Evolutionary conservation across 2,888 invertebrate genomes (phyloP).

Genomic region (Calameuta idolon): DNA sequence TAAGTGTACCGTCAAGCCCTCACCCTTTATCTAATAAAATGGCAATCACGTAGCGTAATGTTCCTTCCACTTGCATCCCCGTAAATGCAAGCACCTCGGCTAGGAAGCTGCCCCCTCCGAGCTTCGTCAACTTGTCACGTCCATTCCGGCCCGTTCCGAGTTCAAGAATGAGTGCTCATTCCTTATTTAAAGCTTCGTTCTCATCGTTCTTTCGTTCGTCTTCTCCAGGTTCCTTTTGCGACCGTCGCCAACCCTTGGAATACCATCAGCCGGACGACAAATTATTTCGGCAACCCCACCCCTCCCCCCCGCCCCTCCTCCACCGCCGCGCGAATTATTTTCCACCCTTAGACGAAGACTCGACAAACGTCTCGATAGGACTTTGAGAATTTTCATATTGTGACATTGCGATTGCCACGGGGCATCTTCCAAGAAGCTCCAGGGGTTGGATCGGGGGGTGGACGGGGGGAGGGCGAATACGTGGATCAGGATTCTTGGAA

Average conservation of each 20-base stretch:
- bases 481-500: neutral
- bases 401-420: constrained; percentile 5
- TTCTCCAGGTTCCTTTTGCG: neutral
- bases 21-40: constrained; percentile 37
- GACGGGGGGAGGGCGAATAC: neutral
- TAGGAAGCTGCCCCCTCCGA: constrained; percentile 13
- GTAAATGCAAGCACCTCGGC: constrained; percentile 26
- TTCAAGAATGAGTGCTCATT: constrained; percentile 32
- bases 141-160: constrained; percentile 23
- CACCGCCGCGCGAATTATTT: neutral
- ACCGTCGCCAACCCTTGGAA: neutral
- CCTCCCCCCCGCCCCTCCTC: neutral
- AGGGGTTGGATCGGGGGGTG: neutral
- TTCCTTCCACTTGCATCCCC: constrained; percentile 31
- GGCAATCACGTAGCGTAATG: constrained; percentile 31
- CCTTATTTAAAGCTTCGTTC: constrained; percentile 27
- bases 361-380: neutral
- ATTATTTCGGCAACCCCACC: neutral
- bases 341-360: neutral
- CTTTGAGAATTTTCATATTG: constrained; percentile 37
- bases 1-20: neutral
- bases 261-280: neutral
- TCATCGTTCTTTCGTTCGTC: constrained; percentile 5
- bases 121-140: constrained; percentile 1
- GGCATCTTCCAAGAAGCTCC: neutral